Evolutionary conservation across 2,797 vertebrate genomes (phyloP), one percentile per base, ranked within the genome.

Genomic region (Emydoidea blandingii): DNA sequence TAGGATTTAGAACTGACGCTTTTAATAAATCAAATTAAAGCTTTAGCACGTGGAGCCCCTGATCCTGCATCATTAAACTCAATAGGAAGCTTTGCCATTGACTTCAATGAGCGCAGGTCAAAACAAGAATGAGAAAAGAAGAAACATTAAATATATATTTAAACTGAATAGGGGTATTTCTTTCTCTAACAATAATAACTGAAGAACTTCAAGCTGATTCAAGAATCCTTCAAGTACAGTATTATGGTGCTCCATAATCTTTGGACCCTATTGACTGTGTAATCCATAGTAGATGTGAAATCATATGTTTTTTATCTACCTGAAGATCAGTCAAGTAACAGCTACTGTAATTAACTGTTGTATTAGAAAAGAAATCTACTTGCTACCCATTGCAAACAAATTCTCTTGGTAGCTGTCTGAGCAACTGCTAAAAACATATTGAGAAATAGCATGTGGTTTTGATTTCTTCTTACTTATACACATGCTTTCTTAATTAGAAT

Each of bases 271-370:
- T 49, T 88, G 86, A 50, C 4, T 49, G 44, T 52, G 47, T 65
- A 65, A 65, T 78, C 50, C 12, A 86, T 50, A 91, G 83, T 1
- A 44, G 47, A 79, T n/a, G 34, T 53, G 29, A 78, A 82, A 92
- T 4, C 50, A 62, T 14, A 0, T 50, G 59, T 92, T 79, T 68
- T 86, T 41, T 84, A 85, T 85, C 72, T 0, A 79, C 82, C 76
- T 81, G 8, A 37, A 95, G 41, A 81, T 92, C 79, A 79, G 52
- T 76, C 37, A 85, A 93, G 88, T 25, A 83, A 89, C 65, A 92
- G 2, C 8, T 86, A 37, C 52, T 54, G 85, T 16, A 5, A 8
- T 86, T 87, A 92, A 65, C 3, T 91, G 12, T 52, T 86, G 3
- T 29, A 68, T 31, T 11, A 49, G 65, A 31, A 44, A 92, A 81